Evolutionary conservation across 2,888 invertebrate genomes (phyloP), one percentile per base, ranked within the genome.

Genomic region (Parnassius apollo): DNA sequence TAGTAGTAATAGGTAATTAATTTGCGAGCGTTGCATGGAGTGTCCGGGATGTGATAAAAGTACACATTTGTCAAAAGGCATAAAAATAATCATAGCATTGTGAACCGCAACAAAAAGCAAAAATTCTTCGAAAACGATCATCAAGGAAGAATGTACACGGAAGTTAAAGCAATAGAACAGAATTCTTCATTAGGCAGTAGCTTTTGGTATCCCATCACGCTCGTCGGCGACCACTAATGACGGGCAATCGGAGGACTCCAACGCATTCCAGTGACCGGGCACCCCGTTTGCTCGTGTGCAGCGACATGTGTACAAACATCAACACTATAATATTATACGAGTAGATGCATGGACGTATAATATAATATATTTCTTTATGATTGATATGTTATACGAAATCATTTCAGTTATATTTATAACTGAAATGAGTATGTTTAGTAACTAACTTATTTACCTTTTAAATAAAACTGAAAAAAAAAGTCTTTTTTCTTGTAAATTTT

Each of bases 131-230:
- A 46, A 65, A 64, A 59, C 50, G 65, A 59, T 64, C 57, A 66
- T 66, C 66, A 62, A 42, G 60, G 59, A 61, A 59, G 68, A 69
- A 71, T 68, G 62, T 35, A 73, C 66, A 66, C 70, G 73, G 69
- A 71, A 73, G 67, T 57, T 58, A 66, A 57, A 58, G 54, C 61
- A 55, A 49, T 57, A 13, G 48, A 51, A 61, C 8, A 11, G 48
- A 61, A 66, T 64, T 62, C 57, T 55, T 70, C 64, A 69, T 71
- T 70, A 70, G 57, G 46, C 61, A 46, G 45, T 70, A 68, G 57
- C 55, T 52, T 53, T 64, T 42, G 49, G 62, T 64, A 65, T 68
- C 62, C 61, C 67, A 58, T 57, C 10, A 56, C 49, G 52, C 48
- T 42, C 45, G 66, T 53, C 65, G 65, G 63, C 67, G 68, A 63